Base-by-base conservation (phyloP, 2,113 vertebrate genomes). In the Bufo bufo region DNA sequence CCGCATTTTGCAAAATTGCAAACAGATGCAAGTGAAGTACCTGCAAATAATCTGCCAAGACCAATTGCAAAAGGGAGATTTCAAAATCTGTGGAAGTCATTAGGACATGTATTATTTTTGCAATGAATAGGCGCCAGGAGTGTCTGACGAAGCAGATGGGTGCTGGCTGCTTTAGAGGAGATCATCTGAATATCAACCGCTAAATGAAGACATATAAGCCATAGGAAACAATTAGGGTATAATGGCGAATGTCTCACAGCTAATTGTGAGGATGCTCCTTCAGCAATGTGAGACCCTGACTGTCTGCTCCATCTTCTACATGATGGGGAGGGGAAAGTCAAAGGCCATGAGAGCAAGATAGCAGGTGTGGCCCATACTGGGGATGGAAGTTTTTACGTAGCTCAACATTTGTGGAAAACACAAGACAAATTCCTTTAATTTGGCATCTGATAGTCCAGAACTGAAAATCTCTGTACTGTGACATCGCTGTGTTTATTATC, bases 21-120 rank as follows among this genome's bases (percentile, higher is more conserved):
- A 99, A 99, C 98, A 99, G 98, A 99, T 99, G 98, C 97, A 98
- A 97, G 97, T 99, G 97, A 99, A 99, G 98, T 99, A 99, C 98
- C 98, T 99, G 98, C 98, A 98, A 98, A 99, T 98, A 98, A 99
- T 98, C 97, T 99, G 98, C 98, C 98, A 99, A 99, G 97, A 98
- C 97, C 98, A 97, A 99, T 99, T 99, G 99, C 97, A 98, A 99
- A 99, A 99, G 97, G 97, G 97, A 99, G 98, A 99, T 99, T 99
- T 99, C 97, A 98, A 97, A 98, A 98, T 99, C 97, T 98, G 98
- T 97, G 97, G 97, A 97, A 98, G 98, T 99, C 98, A 98, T 99
- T 98, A 99, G 97, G 97, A 98, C 96, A 96, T 97, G 97, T 97
- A 99, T 99, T 99, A 98, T 99, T 99, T 98, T 97, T 97, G 97